Evolutionary conservation across 2,888 invertebrate genomes (phyloP).

Genomic region (Cistogaster globosa): DNA sequence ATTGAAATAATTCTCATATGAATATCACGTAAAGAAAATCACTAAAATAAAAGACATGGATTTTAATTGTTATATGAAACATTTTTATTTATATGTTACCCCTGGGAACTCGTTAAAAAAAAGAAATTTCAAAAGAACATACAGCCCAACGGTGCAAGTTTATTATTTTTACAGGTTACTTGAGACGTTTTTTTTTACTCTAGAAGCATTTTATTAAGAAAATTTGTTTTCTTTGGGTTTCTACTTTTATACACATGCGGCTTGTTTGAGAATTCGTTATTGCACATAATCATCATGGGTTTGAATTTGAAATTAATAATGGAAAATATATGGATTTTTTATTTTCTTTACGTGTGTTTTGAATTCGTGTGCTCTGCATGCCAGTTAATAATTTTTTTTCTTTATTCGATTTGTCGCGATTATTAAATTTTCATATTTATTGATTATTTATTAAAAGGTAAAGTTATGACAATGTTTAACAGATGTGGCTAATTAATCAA

Average conservation of each 20-base stretch:
- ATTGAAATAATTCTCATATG: conserved; percentile 38
- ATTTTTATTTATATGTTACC: conserved; percentile 79
- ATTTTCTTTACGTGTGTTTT: conserved; percentile 47
- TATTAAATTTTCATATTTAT: conserved; percentile 81
- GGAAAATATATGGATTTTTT: conserved; percentile 53
- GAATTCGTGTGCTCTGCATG: not conserved
- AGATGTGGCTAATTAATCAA: no score
- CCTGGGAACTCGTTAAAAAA: conserved; percentile 80
- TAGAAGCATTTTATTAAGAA: conserved; percentile 16
- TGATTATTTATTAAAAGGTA: no score
- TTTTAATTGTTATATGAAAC: conserved; percentile 43
- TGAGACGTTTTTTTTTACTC: conserved; percentile 51
- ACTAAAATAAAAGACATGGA: conserved; percentile 17
- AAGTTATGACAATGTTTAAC: no score
- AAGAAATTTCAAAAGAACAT: conserved; percentile 59
- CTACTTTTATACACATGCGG: conserved; percentile 13
- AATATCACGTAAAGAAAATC: conserved; percentile 78
- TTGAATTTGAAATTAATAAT: conserved; percentile 72
- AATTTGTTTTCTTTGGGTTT: not conserved
- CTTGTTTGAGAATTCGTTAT: conserved; percentile 68
- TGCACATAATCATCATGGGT: conserved; percentile 67
- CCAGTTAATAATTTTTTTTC: conserved; percentile 45
- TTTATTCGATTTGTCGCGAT: conserved; percentile 74
- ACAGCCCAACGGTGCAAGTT: not conserved
- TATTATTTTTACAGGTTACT: conserved; percentile 63